These are phyloP conservation scores for Sympetrum striolatum DNA, from an alignment of 2,888 invertebrate species.

Conservation along the genomic window DNA sequence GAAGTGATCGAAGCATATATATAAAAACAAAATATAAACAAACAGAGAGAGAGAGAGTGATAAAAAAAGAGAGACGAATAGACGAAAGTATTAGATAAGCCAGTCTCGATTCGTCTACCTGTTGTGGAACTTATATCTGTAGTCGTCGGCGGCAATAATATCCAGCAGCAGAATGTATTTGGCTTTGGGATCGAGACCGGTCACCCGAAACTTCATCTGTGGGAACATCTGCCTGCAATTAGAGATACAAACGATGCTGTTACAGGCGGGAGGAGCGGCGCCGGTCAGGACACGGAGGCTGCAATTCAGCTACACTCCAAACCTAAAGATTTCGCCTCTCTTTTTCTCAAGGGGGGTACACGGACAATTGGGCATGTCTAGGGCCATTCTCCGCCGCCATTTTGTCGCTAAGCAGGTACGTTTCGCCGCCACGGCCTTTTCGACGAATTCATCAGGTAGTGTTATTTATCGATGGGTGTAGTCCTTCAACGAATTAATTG, in stretches of 20 bases:
- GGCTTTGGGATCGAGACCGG: conserved; percentile 97
- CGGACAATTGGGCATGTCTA: no score
- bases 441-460: no score
- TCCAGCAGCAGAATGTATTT: conserved; percentile 99
- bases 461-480: no score
- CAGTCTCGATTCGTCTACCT: conserved; percentile 66
- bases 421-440: no score
- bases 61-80: neutral
- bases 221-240: conserved; percentile 98
- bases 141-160: conserved; percentile 98
- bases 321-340: no score
- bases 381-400: no score
- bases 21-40: conserved; percentile 7
- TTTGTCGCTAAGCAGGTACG: no score
- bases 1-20: neutral
- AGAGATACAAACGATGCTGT: conserved; percentile 48
- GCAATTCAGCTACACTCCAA: neutral
- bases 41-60: neutral
- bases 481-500: no score
- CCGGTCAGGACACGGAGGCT: neutral
- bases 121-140: conserved; percentile 97
- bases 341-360: no score
- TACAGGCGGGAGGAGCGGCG: neutral
- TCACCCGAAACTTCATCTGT: conserved; percentile 98
- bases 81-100: conserved; percentile 23